A percentile compares a stretch with the other conserved stretches of the same genome.
Conservation (phyloP, 2,113 vertebrate species). For the Chelonoidis abingdonii region DNA sequence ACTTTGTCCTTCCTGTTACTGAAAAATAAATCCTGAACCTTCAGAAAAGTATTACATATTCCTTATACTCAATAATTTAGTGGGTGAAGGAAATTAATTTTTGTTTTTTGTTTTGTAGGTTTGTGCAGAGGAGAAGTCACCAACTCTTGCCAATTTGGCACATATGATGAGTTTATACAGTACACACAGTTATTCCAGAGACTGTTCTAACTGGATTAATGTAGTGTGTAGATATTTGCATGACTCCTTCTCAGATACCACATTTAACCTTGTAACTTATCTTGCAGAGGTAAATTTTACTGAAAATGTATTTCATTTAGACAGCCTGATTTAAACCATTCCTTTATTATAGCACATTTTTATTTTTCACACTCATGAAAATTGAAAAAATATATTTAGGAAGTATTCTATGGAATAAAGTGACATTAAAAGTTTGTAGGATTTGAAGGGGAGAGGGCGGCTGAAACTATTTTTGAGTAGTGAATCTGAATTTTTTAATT, state of each 20-base stretch:
- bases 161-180: constrained; percentile 99
- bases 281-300: constrained; percentile 91
- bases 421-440: background rate
- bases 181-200: constrained; percentile 96
- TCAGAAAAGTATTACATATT: background rate
- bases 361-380: background rate
- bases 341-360: background rate
- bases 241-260: constrained; percentile 94
- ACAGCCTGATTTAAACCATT: background rate
- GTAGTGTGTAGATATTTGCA: constrained; percentile 97
- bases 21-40: background rate
- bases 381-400: accelerated
- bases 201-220: constrained; percentile 98
- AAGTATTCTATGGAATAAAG: background rate
- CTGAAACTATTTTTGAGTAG: background rate
- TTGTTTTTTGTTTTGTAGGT: constrained; percentile 74
- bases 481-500: background rate
- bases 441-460: background rate
- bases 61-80: background rate
- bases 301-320: background rate
- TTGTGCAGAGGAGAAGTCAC: constrained; percentile 94
- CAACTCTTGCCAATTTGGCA: constrained; percentile 94
- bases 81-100: background rate
- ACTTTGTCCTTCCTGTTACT: background rate
- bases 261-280: constrained; percentile 94